Evolutionary conservation across 2,797 vertebrate species (phyloP), one percentile per base, ranked within the genome.

Genomic region (Danio jaintianensis): DNA sequence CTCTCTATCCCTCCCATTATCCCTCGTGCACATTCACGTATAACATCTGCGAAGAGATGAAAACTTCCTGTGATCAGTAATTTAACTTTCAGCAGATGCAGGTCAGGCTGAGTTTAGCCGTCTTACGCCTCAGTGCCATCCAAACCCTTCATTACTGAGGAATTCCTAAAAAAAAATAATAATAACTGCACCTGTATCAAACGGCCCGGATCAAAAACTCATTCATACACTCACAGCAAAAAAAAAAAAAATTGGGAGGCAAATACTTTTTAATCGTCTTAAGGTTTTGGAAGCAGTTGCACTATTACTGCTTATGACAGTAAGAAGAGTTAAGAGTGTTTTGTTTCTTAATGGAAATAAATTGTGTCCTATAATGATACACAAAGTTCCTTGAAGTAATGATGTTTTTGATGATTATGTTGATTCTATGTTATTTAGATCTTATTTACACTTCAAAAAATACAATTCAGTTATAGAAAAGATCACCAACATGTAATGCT

Each of bases 121-220:
- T 81, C 78, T 84, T 68, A 84, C 6, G 79, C 79, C 69, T 83
- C 83, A 81, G 43, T 67, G 82, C 82, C 36, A 83, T 79, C 59
- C 61, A 76, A 85, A 82, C 66, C 92, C 90, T 89, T 92, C 89
- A 94, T 94, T 94, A 93, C 83, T 75, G 75, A 90, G 91, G 92
- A 94, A 94, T 94, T 93, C 89, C 85, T 87, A 75, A 82, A 90
- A 29, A n/a, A n/a, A n/a, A 29, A 1, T n/a, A n/a, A n/a, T n/a
- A n/a, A n/a, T n/a, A 87, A 86, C 88, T 91, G 91, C 93, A 93
- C 93, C 91, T 92, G 90, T 71, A 82, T 69, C 69, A 48, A 20
- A 43, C 52, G 38, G 40, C 45, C 20, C 5, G 13, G 10, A 52
- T 72, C 50, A 58, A 29, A 79, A 71, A 58, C 47, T 11, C 12